Base-by-base conservation (phyloP, 2,797 vertebrate genomes). In the Ctenosaura bakeri region DNA sequence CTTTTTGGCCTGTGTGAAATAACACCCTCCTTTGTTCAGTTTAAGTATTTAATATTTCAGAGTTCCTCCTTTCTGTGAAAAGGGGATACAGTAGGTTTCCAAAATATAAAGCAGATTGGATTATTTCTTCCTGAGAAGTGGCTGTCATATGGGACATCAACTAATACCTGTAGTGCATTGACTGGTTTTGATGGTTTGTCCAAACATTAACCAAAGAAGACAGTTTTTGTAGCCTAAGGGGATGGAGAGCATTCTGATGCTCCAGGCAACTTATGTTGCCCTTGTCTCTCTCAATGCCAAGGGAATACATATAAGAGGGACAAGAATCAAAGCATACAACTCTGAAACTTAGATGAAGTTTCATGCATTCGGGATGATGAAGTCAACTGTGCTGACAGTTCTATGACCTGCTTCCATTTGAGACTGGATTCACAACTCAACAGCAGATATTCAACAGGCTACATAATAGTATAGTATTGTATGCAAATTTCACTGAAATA, bases 241-340 rank as follows among this genome's bases (percentile, higher is more conserved):
- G 54, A 62, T 86, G 66, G 46, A 71, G 29, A 85, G 46, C 32
- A 46, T 52, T 32, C 14, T 71, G 42, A 50, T 52, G 85, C 85
- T 62, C 35, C 54, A 77, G 85, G 85, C 73, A 77, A 77, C 13
- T 76, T 86, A 86, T 77, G 73, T 86, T 56, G 85, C 85, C 85
- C n/a, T 77, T 62, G 35, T 76, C 52, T 77, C n/a, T 77, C 10
- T 59, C 73, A 77, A 5, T 46, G 73, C 2, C n/a, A 26, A 62
- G 73, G 71, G 73, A 77, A 86, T 86, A 22, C 85, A 62, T 54
- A 77, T 86, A 77, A 86, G 73, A 86, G 52, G 71, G 50, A 32
- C 18, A 62, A 13, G 35, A 86, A 86, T 77, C 54, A 86, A 86
- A 86, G 73, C 24, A 24, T 14, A 42, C 71, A 29, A 42, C 71